A percentile compares a stretch with the other conserved stretches of the same genome.
These are phyloP conservation scores for Drosophila triauraria DNA, from an alignment of 1,140 invertebrate species.

Conservation along the genomic window DNA sequence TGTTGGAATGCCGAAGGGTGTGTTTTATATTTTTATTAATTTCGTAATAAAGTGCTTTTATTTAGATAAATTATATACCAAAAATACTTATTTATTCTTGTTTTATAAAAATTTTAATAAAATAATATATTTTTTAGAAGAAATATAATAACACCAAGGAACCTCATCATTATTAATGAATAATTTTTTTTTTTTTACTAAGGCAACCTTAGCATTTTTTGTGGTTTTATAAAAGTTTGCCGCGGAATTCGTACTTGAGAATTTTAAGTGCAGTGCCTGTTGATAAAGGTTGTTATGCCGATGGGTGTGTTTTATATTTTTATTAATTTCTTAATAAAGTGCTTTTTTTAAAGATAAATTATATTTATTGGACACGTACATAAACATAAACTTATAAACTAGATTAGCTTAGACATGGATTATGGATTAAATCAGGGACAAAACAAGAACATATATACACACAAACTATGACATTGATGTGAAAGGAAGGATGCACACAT, in stretches of 20 bases:
- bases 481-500: neutral
- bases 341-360: slow-evolving; percentile 3
- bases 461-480: neutral
- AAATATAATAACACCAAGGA: too few relatives aligned
- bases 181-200: too few relatives aligned
- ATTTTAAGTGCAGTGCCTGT: neutral
- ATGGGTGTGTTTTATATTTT: too few relatives aligned
- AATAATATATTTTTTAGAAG: too few relatives aligned
- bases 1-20: neutral
- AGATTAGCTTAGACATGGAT: slow-evolving; percentile 21
- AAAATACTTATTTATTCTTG: too few relatives aligned
- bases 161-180: too few relatives aligned
- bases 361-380: slow-evolving; percentile 42
- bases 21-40: neutral
- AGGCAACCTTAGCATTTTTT: neutral
- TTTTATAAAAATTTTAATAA: too few relatives aligned
- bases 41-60: neutral
- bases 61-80: slow-evolving; percentile 15
- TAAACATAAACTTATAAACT: slow-evolving; percentile 35
- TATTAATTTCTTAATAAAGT: neutral
- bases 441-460: slow-evolving; percentile 20
- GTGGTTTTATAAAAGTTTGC: too few relatives aligned
- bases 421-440: slow-evolving; percentile 6
- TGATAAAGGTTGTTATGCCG: too few relatives aligned
- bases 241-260: neutral